Base-by-base conservation (phyloP, 1,140 invertebrate species). In the Drosophila orosa region DNA sequence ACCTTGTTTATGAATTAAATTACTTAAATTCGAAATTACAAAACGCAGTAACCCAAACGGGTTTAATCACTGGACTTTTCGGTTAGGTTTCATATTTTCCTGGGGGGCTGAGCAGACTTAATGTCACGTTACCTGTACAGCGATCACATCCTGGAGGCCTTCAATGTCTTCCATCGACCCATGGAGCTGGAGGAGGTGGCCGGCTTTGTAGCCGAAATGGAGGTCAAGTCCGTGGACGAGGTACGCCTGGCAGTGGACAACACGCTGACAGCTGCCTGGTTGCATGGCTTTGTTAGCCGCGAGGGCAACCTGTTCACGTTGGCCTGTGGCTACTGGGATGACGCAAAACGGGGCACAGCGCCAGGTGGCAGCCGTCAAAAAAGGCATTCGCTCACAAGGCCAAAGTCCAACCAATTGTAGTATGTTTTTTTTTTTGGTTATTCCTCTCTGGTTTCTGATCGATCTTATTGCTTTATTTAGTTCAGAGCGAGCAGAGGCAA, bases 231-330 rank as follows among this genome's bases (percentile, higher is more conserved):
- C 7, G 31, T 44, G 1, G 8, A 9, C 0, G 69, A 87, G 48
- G 75, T 86, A 2, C 79, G 83, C 3, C 52, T 87, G 12, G 31
- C 48, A 0, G 82, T 86, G 42, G 79, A 86, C 10, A 86, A 87
- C 24, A 87, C 82, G 0, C 12, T 86, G 45, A 87, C 82, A 1
- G 82, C 82, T 5, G 82, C 59, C 59, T 86, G 82, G 82, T 3
- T 83, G 29, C 60, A 86, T 37, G 82, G 83, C 6, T 83, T 86
- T 12, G 45, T 86, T 0, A 24, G 48, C 6, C 72, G 60, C 2
- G 19, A 69, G 0, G 29, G 69, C 1, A 55, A 63, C 29, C 19
- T 66, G 4, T 86, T 56, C 33, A 57, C 35, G 0, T 31, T 86
- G 25, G 17, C 25, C 17, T 56, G 17, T 3, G 40, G 39, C 19